These are phyloP conservation scores for Drosophila athabasca DNA, from an alignment of 1,140 invertebrate genomes.

Conservation along the genomic window DNA sequence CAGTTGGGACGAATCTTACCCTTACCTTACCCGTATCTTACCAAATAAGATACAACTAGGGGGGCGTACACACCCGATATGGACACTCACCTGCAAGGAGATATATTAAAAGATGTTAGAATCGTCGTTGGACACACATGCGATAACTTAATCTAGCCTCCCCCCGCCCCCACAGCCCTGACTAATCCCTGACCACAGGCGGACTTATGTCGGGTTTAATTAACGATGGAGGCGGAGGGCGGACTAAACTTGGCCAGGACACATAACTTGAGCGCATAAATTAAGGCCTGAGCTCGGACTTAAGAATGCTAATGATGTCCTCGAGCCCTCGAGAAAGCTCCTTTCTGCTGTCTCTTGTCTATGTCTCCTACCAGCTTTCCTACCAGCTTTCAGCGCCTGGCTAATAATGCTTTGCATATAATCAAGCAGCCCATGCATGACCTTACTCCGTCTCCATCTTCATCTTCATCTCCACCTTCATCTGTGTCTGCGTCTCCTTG, in stretches of 20 bases:
- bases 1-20: background rate
- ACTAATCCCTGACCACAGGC: conserved; percentile 41
- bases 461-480: background rate
- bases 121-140: conserved; percentile 11
- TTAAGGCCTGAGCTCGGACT: conserved; percentile 51
- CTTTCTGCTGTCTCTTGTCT: background rate
- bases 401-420: conserved; percentile 72
- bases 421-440: conserved; percentile 68
- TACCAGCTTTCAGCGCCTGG: background rate
- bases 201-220: conserved; percentile 51
- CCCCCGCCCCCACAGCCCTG: background rate
- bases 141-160: conserved; percentile 36
- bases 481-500: conserved; percentile 10
- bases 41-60: background rate
- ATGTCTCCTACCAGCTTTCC: background rate
- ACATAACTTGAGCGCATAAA: conserved; percentile 56
- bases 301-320: conserved; percentile 65
- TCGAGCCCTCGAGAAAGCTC: conserved; percentile 22
- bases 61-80: background rate
- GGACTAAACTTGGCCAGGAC: conserved; percentile 37
- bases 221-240: conserved; percentile 28
- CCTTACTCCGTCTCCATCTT: conserved; percentile 10
- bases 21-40: background rate
- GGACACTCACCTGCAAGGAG: conserved; percentile 43
- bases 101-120: conserved; percentile 19